These are phyloP conservation scores for Colistium nudipinnis DNA, from an alignment of 2,113 vertebrate genomes.

Conservation along the genomic window DNA sequence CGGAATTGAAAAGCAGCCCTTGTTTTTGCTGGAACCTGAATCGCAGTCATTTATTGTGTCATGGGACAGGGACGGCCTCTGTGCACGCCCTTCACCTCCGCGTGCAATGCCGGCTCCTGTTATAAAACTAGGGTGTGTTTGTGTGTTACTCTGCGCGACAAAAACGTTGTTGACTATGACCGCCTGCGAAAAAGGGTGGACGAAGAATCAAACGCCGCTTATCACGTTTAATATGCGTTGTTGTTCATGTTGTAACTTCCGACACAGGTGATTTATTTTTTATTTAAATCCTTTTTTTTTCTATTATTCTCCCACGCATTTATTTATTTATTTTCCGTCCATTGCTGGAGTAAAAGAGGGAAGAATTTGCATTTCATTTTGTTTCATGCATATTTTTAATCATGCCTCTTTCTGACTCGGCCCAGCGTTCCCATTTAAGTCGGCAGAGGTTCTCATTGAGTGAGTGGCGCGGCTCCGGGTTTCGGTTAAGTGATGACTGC, in stretches of 20 bases:
- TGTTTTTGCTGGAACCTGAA: constrained; percentile 68
- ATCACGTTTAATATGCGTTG: neutral
- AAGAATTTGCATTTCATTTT: constrained; percentile 74
- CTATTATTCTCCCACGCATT: neutral
- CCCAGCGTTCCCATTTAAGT: constrained; percentile 65
- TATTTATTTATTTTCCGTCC: constrained; percentile 15
- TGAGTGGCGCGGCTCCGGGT: constrained; percentile 68
- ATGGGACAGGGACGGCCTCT: constrained; percentile 56
- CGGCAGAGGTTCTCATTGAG: constrained; percentile 63
- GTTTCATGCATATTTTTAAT: constrained; percentile 75
- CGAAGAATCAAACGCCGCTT: neutral
- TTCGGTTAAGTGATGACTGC: constrained; percentile 77
- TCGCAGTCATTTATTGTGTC: constrained; percentile 76
- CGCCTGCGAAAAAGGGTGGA: neutral
- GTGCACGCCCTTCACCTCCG: constrained; percentile 66
- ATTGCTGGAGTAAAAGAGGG: constrained; percentile 37
- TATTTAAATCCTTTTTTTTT: constrained; percentile 17
- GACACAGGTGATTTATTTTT: neutral
- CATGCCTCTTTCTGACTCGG: constrained; percentile 56
- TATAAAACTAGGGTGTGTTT: constrained; percentile 45
- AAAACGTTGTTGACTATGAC: constrained; percentile 7
- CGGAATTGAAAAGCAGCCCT: constrained; percentile 76
- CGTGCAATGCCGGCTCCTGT: constrained; percentile 43
- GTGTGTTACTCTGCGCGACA: constrained; percentile 22
- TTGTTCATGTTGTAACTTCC: neutral